A percentile compares a stretch with the other conserved stretches of the same genome.
phyloP scores from a whole-genome alignment of 2,113 vertebrate species.

The Cercocebus atys region DNA sequence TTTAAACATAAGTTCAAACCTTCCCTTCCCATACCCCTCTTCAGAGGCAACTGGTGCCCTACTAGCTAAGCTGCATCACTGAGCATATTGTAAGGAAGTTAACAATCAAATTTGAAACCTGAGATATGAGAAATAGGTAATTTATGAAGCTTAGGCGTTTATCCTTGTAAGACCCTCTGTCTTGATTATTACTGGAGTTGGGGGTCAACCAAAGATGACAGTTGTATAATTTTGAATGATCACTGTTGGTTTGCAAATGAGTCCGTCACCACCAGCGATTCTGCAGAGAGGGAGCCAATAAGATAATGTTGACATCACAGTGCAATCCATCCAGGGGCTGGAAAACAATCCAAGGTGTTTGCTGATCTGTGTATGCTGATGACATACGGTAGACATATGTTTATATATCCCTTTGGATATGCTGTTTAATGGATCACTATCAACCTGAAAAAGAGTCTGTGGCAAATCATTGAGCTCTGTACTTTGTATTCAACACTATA shows the following conservation, averaged over 20 bases:
- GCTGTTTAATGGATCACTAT: neutral
- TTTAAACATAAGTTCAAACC: neutral
- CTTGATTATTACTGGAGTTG: neutral
- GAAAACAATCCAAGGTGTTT: neutral
- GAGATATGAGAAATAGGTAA: neutral
- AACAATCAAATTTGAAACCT: neutral
- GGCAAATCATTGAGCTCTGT: neutral
- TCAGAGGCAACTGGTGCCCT: neutral
- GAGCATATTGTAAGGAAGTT: neutral
- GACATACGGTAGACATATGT: too few relatives aligned
- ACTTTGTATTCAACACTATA: neutral
- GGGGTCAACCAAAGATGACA: neutral
- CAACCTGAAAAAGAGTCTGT: neutral
- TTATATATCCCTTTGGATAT: neutral
- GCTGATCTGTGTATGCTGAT: neutral
- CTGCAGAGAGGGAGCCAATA: neutral
- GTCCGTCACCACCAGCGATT: neutral
- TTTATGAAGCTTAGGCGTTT: neutral
- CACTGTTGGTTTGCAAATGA: neutral
- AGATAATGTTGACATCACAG: too few relatives aligned
- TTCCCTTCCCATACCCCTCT: neutral
- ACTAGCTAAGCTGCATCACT: neutral
- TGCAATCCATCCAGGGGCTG: accelerated
- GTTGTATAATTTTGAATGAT: neutral
- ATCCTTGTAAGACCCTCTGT: neutral